phyloP scores from a whole-genome alignment of 2,113 vertebrate genomes.

The Serinus canaria region DNA sequence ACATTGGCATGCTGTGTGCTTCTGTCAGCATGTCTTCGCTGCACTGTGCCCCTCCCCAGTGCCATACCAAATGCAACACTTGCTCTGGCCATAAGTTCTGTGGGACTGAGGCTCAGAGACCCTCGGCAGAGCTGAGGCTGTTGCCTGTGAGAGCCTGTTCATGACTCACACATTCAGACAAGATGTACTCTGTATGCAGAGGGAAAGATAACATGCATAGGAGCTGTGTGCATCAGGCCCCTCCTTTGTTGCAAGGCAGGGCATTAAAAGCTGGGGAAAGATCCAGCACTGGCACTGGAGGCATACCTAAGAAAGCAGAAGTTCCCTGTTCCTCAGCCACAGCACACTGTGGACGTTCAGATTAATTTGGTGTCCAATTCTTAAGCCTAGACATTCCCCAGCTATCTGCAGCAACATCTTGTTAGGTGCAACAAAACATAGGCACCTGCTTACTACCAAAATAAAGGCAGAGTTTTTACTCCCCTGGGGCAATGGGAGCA shows the following conservation, averaged over 20 bases:
- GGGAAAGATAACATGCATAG: not conserved
- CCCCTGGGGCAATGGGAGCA: accelerated
- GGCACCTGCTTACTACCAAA: not conserved
- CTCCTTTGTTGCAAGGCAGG: not conserved
- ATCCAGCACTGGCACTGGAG: not conserved
- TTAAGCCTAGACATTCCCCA: not conserved
- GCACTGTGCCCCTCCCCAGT: not conserved
- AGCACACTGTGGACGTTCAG: not conserved
- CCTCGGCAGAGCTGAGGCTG: not conserved
- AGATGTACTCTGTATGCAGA: not conserved
- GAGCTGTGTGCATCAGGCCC: not conserved
- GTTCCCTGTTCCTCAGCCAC: not conserved
- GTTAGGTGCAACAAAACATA: not conserved
- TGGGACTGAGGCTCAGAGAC: not conserved
- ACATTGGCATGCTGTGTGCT: not conserved
- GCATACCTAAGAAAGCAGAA: not conserved
- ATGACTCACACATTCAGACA: not conserved
- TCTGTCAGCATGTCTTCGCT: not conserved
- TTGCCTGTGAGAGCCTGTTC: not conserved
- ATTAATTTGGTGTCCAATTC: not conserved
- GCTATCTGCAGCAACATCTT: not conserved
- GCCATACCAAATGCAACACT: not conserved
- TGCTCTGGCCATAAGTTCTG: not conserved
- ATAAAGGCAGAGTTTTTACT: not conserved
- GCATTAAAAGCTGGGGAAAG: not conserved